Conservation (phyloP, 2,888 invertebrate genomes). For the Euclidia mi region DNA sequence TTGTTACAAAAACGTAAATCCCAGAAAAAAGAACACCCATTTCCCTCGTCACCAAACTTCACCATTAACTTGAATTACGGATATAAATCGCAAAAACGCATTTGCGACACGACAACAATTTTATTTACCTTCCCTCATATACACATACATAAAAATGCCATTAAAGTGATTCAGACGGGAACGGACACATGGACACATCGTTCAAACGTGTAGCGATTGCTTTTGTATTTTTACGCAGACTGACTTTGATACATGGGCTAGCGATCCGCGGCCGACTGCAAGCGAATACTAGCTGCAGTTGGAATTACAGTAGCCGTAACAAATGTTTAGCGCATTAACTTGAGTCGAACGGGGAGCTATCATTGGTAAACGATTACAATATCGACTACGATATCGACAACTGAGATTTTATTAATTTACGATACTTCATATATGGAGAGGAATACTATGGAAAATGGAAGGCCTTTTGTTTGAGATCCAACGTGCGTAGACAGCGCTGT, state of each 20-base stretch:
- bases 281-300: conserved; percentile 50
- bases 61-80: neutral
- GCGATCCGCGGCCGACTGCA: conserved; percentile 48
- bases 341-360: conserved; percentile 31
- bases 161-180: conserved; percentile 38
- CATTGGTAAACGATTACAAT: too few species aligned
- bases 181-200: conserved; percentile 22
- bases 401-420: too few species aligned
- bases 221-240: conserved; percentile 43
- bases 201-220: conserved; percentile 29
- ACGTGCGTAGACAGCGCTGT: too few species aligned
- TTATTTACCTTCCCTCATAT: conserved; percentile 4
- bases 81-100: conserved; percentile 1
- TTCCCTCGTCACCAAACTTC: too few species aligned
- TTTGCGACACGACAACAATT: conserved; percentile 2
- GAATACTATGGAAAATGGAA: too few species aligned
- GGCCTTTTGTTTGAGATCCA: too few species aligned
- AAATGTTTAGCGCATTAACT: conserved; percentile 58
- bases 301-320: conserved; percentile 49
- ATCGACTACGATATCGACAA: too few species aligned
- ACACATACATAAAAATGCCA: conserved; percentile 30
- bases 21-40: too few species aligned
- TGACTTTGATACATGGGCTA: conserved; percentile 47
- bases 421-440: too few species aligned
- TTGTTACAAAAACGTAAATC: too few species aligned